Evolutionary conservation across 2,888 invertebrate species (phyloP).

Genomic region (Ichneumoninae sp.): DNA sequence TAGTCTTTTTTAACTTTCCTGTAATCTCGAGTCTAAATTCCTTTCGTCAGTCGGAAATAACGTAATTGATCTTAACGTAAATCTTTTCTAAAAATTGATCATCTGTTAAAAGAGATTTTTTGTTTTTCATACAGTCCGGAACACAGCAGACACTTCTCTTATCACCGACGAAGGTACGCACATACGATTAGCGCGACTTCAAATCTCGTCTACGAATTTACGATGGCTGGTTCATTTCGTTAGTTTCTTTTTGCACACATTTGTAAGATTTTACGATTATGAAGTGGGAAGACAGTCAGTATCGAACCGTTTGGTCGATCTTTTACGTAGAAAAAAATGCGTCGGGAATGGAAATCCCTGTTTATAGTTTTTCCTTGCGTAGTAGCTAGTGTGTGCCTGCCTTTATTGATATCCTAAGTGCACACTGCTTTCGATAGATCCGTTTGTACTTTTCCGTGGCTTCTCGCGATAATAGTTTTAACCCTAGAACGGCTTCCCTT

Average conservation of each 20-base stretch:
- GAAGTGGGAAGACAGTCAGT: not conserved
- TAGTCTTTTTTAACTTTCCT: constrained; percentile 28
- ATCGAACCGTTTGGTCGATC: constrained; percentile 16
- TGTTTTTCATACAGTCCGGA: constrained; percentile 84
- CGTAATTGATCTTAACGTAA: constrained; percentile 63
- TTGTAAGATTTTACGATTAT: not conserved
- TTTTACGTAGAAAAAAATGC: constrained; percentile 18
- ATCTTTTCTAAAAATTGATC: constrained; percentile 42
- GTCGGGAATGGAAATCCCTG: not conserved
- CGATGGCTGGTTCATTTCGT: constrained; percentile 29
- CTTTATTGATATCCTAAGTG: constrained; percentile 72
- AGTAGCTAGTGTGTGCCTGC: constrained; percentile 81
- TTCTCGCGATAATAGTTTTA: not conserved
- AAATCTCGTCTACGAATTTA: constrained; percentile 56
- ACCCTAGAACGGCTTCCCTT: not conserved
- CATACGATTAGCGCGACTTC: constrained; percentile 61
- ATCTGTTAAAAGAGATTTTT: constrained; percentile 70
- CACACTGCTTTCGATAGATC: constrained; percentile 34
- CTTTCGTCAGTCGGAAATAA: constrained; percentile 1
- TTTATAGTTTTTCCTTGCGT: constrained; percentile 1
- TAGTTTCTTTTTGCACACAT: constrained; percentile 10
- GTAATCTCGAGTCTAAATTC: not conserved
- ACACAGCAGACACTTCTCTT: constrained; percentile 85
- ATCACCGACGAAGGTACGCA: constrained; percentile 87
- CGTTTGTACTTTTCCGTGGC: not conserved